A percentile compares a stretch with the other conserved stretches of the same genome.
phyloP scores from a whole-genome alignment of 1,140 invertebrate species.

The Neodiprion virginianus region DNA sequence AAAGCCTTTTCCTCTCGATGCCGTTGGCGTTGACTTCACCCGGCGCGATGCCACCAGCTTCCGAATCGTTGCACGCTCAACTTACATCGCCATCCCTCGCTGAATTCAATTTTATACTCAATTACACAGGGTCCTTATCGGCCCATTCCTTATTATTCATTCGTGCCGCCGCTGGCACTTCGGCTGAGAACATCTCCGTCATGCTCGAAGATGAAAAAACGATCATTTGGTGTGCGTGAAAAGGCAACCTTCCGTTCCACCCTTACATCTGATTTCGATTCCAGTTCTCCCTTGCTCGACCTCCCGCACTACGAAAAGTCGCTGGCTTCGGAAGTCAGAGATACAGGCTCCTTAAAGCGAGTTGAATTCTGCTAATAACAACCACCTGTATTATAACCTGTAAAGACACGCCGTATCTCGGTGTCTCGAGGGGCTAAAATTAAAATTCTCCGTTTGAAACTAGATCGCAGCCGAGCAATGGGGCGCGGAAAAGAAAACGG shows the following conservation, averaged over 20 bases:
- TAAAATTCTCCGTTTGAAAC: too few species aligned
- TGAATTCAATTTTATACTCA: conserved; percentile 32
- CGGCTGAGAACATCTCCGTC: conserved; percentile 1
- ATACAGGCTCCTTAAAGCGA: neutral
- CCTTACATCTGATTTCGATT: neutral
- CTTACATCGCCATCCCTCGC: conserved; percentile 27
- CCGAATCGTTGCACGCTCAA: conserved; percentile 16
- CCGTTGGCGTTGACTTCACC: conserved; percentile 24
- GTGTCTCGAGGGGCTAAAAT: too few species aligned
- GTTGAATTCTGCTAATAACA: neutral
- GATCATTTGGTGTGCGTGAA: neutral
- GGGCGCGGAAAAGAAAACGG: neutral
- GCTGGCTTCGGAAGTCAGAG: neutral
- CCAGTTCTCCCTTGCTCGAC: neutral
- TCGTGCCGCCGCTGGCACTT: conserved; percentile 17
- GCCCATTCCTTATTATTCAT: conserved; percentile 18
- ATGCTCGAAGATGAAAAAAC: conserved; percentile 19
- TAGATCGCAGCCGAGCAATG: too few species aligned
- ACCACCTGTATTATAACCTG: neutral
- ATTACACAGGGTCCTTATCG: conserved; percentile 23
- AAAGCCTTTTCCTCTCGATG: conserved; percentile 21
- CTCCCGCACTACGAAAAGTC: neutral
- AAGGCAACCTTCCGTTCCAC: neutral
- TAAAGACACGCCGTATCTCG: neutral
- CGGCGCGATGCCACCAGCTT: neutral